A percentile compares a stretch with the other conserved stretches of the same genome.
Conservation (phyloP, 1,140 invertebrate species). For the Eriosoma lanigerum region DNA sequence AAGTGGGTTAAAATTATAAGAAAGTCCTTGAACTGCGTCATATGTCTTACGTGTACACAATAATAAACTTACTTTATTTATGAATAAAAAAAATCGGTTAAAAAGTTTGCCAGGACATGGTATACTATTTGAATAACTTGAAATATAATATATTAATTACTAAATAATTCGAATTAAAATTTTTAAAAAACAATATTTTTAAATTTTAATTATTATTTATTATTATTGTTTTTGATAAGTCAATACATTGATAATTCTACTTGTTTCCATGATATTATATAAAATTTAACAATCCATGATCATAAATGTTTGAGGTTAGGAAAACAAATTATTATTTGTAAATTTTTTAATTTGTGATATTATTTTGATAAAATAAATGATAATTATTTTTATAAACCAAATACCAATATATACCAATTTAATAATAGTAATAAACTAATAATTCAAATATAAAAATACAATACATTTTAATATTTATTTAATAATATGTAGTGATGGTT, state of each 20-base stretch:
- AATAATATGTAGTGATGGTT: too few relatives aligned
- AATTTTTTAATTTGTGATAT: too few relatives aligned
- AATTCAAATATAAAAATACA: too few relatives aligned
- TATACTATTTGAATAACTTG: background rate
- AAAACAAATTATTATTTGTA: too few relatives aligned
- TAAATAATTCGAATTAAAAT: too few relatives aligned
- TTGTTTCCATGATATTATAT: slow-evolving; percentile 4
- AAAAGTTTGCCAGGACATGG: slow-evolving; percentile 12
- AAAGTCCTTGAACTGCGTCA: slow-evolving; percentile 36
- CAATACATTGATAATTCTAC: slow-evolving; percentile 25
- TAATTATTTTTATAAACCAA: too few relatives aligned
- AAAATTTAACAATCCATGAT: too few relatives aligned
- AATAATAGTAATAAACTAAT: too few relatives aligned
- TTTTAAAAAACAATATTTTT: background rate
- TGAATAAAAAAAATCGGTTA: background rate
- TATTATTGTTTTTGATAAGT: slow-evolving; percentile 47
- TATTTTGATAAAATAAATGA: too few relatives aligned
- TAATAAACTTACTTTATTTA: background rate
- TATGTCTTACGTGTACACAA: slow-evolving; percentile 8
- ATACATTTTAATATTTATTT: too few relatives aligned
- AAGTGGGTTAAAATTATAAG: slow-evolving; percentile 17
- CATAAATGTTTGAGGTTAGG: too few relatives aligned
- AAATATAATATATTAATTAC: background rate
- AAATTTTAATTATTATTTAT: slow-evolving; percentile 24
- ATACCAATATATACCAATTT: too few relatives aligned